A percentile compares a stretch with the other conserved stretches of the same genome.
phyloP scores from a whole-genome alignment of 2,797 vertebrate genomes.

The Alectoris magna region DNA sequence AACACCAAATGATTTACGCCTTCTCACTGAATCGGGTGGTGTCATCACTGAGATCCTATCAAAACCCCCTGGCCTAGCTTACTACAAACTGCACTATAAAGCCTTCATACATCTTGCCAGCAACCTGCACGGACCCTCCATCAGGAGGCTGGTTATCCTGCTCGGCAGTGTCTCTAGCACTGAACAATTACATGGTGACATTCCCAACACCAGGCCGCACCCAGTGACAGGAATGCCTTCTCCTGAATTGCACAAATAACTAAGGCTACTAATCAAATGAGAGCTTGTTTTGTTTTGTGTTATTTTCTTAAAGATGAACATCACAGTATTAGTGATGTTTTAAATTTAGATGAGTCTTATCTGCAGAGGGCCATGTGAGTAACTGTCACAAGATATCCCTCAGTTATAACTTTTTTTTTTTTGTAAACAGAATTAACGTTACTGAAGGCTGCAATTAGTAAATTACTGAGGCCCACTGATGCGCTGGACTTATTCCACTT shows the following conservation, averaged over 20 bases:
- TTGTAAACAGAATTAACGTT: not conserved
- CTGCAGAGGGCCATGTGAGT: not conserved
- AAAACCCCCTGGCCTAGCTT: not conserved
- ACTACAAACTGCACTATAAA: not conserved
- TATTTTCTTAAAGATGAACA: not conserved
- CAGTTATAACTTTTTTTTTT: not conserved
- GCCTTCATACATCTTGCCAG: not conserved
- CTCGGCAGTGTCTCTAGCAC: not conserved
- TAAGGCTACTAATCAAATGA: not conserved
- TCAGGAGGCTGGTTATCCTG: not conserved
- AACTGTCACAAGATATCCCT: not conserved
- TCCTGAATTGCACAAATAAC: not conserved
- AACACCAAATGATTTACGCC: not conserved
- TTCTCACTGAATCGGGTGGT: not conserved
- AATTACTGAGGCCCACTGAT: not conserved
- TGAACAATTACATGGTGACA: not conserved
- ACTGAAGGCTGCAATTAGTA: not conserved
- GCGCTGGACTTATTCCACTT: not conserved
- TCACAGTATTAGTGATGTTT: not conserved
- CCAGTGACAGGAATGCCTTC: not conserved
- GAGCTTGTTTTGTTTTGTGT: not conserved
- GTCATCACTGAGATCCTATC: not conserved
- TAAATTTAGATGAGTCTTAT: not conserved
- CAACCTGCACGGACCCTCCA: not conserved
- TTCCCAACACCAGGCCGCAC: not conserved